These are phyloP conservation scores for Melopsittacus undulatus DNA, from an alignment of 2,797 vertebrate genomes.

Conservation along the genomic window DNA sequence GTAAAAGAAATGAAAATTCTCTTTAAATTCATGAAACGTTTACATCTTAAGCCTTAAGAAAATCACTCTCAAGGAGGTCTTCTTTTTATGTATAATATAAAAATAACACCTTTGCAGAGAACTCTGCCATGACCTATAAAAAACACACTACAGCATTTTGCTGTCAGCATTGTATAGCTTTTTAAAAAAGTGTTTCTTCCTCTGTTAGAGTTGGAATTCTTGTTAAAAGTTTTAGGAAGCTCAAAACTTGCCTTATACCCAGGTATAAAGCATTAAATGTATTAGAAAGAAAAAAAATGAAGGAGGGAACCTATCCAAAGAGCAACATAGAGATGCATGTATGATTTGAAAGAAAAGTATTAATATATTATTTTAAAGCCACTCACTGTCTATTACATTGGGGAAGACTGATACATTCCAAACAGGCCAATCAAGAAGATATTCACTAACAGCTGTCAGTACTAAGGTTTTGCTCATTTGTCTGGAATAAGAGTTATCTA, in stretches of 20 bases:
- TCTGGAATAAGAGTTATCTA: background rate
- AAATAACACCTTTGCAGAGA: background rate
- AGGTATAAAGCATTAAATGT: background rate
- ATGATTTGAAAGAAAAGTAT: background rate
- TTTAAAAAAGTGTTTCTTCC: background rate
- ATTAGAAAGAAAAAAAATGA: background rate
- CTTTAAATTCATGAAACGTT: conserved; percentile 14
- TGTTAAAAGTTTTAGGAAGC: background rate
- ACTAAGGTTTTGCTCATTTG: background rate
- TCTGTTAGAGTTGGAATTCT: background rate
- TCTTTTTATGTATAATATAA: background rate
- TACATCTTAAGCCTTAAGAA: background rate
- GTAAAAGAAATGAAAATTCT: background rate
- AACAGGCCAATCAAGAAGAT: background rate
- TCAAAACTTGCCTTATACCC: background rate
- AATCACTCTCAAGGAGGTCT: background rate
- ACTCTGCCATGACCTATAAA: background rate
- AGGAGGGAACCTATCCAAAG: background rate
- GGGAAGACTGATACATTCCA: background rate
- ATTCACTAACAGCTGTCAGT: background rate
- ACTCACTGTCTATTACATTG: accelerated
- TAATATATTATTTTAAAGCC: background rate
- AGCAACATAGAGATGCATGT: background rate
- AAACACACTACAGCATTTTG: background rate
- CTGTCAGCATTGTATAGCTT: background rate